Base-by-base conservation (phyloP, 35 echinoderm and acorn worm species). In the Chiridota heheva region DNA sequence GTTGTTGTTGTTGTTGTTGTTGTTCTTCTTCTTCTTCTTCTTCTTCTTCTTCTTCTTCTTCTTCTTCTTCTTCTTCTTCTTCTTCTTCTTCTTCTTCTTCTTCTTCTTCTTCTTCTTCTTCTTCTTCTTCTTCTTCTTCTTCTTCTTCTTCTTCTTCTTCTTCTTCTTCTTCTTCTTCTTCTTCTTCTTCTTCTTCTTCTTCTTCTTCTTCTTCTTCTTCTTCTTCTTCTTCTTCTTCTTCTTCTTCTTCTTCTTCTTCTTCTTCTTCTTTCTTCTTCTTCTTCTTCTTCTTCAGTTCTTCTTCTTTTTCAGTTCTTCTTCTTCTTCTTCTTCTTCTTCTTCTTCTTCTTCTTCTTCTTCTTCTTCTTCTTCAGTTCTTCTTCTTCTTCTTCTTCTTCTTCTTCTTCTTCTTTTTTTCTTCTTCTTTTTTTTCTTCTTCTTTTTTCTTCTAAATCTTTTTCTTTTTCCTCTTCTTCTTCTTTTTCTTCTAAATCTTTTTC, bases 171-270 rank as follows among this genome's bases (percentile, higher is more conserved):
- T 15, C 61, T 65, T 15, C 10, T 65, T 15, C 48, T 53, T 13
- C 48, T 53, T 13, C 48, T 53, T 13, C 48, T 53, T 13, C 48
- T 53, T 13, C 48, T 53, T 13, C 48, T 53, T 13, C 48, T 53
- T 65, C 61, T 65, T 36, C 39, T 65, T 65, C 61, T 65, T 27
- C 61, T 35, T 65, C 28, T 36, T 36, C 61, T 65, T 65, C 30
- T 36, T 65, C 39, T 26, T 27, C 24, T 65, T 20, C 32, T 65
- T 65, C 32, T 35, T 18, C 10, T 25, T 30, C 61, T 35, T 17
- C 2, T 17, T 36, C 32, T 27, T 62, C 10, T 62, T 62, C 58
- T 30, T 29, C 12, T 26, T 65, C 35, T 40, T 39, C 66, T 26
- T 15, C 42, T 7, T 69, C 5, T 8, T 37, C 66, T 40, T 0